Conservation (phyloP, 2,113 vertebrate genomes). For the Neotoma lepida region DNA sequence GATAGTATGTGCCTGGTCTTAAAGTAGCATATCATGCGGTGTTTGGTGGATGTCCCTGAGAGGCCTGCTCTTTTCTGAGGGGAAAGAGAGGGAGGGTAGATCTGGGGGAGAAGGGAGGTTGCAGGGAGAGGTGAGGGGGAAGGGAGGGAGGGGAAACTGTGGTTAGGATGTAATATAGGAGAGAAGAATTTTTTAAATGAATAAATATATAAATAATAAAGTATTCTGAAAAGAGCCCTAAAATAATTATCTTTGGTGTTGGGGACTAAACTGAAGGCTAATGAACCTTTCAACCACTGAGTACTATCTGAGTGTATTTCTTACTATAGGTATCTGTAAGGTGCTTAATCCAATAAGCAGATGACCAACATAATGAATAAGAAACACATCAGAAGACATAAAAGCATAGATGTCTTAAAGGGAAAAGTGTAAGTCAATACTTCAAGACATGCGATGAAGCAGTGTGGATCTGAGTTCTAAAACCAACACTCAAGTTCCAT, state of each 20-base stretch:
- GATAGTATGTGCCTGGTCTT: background rate
- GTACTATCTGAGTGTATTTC: background rate
- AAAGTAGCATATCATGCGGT: background rate
- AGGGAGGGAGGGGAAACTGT: background rate
- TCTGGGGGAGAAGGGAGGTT: background rate
- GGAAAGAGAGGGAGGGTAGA: background rate
- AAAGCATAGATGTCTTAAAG: conserved; percentile 27
- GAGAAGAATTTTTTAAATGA: background rate
- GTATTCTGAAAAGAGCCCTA: background rate
- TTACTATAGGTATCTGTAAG: background rate
- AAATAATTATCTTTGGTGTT: background rate
- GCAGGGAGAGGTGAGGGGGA: background rate
- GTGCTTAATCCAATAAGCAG: background rate
- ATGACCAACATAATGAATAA: conserved; percentile 43
- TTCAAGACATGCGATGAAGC: background rate
- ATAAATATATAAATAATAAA: background rate
- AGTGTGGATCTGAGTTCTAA: background rate
- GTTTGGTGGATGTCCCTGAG: background rate
- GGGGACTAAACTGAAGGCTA: background rate
- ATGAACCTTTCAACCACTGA: background rate
- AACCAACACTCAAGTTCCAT: background rate
- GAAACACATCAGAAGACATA: conserved; percentile 13
- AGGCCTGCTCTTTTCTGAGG: background rate
- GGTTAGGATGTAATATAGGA: background rate
- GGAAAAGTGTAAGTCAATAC: conserved; percentile 5